Percentiles rank a stretch among this genome's conserved stretches.
Evolutionary conservation across 2,888 invertebrate species (phyloP).

Genomic region (Polietes domitor): DNA sequence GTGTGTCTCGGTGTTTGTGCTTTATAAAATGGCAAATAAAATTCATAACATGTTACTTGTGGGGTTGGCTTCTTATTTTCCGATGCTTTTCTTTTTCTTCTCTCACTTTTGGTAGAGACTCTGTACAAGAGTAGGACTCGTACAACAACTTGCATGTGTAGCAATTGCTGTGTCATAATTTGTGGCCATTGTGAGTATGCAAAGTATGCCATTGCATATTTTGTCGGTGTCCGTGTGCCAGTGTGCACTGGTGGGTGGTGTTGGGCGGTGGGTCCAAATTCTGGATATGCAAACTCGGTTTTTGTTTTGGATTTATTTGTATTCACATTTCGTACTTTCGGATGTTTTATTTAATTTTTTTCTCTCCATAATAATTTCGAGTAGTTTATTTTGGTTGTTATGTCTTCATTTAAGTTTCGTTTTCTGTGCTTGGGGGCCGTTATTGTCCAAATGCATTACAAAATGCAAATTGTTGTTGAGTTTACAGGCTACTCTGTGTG

Average conservation of each 20-base stretch:
- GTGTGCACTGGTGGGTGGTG: neutral
- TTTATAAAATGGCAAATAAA: constrained; percentile 23
- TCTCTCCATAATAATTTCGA: constrained; percentile 42
- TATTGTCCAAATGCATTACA: neutral
- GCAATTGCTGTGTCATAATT: constrained; percentile 16
- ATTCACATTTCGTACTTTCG: constrained; percentile 35
- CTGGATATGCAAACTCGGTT: constrained; percentile 33
- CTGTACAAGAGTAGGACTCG: neutral
- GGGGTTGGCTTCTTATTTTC: constrained; percentile 8
- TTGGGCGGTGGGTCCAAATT: constrained; percentile 24
- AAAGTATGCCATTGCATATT: constrained; percentile 46
- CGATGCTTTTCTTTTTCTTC: neutral
- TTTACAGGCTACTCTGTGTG: neutral
- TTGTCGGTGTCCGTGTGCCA: constrained; percentile 14
- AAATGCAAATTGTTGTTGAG: neutral
- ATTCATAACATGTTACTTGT: constrained; percentile 34
- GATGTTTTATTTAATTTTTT: constrained; percentile 3
- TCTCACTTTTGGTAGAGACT: neutral
- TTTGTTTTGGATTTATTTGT: constrained; percentile 36
- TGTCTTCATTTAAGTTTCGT: constrained; percentile 19
- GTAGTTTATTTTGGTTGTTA: constrained; percentile 58
- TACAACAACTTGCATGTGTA: constrained; percentile 23
- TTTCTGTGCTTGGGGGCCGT: neutral
- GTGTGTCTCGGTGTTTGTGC: constrained; percentile 8
- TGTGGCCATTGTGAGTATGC: constrained; percentile 40